A percentile compares a stretch with the other conserved stretches of the same genome.
These are phyloP conservation scores for Sebastes wilsoni DNA, from an alignment of 2,797 vertebrate species.

Conservation along the genomic window DNA sequence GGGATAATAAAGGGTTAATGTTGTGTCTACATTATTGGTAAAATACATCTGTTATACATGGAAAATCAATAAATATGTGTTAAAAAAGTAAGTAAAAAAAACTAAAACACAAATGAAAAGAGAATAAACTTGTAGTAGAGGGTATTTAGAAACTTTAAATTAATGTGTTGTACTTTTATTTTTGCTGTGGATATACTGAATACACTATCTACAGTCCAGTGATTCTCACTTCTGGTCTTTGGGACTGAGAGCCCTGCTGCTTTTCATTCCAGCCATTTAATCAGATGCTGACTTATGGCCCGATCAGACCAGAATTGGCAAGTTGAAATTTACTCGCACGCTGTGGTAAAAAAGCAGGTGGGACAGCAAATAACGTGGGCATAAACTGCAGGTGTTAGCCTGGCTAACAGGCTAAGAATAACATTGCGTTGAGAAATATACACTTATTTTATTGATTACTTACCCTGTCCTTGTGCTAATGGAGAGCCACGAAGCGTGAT, in stretches of 20 bases:
- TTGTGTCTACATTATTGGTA: not conserved
- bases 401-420: slow-evolving; percentile 4
- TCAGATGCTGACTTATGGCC: slow-evolving; percentile 44
- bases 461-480: slow-evolving; percentile 1
- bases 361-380: slow-evolving; percentile 5
- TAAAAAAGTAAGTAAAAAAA: not conserved
- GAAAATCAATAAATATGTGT: not conserved
- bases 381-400: not conserved
- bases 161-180: slow-evolving; percentile 5
- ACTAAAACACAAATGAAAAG: not conserved
- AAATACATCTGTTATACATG: not conserved
- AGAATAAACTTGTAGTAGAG: not conserved
- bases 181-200: slow-evolving; percentile 1
- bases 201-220: slow-evolving; percentile 10
- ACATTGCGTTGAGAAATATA: slow-evolving; percentile 14
- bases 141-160: slow-evolving; percentile 12
- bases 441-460: not conserved
- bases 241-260: slow-evolving; percentile 30
- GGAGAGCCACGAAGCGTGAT: not conserved
- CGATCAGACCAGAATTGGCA: slow-evolving; percentile 29
- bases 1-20: not conserved
- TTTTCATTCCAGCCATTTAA: slow-evolving; percentile 50
- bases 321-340: slow-evolving; percentile 23
- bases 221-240: slow-evolving; percentile 13
- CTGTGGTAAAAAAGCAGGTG: slow-evolving; percentile 29